These are phyloP conservation scores for Lasaia peninsularis DNA, from an alignment of 1,140 invertebrate genomes.

Conservation along the genomic window DNA sequence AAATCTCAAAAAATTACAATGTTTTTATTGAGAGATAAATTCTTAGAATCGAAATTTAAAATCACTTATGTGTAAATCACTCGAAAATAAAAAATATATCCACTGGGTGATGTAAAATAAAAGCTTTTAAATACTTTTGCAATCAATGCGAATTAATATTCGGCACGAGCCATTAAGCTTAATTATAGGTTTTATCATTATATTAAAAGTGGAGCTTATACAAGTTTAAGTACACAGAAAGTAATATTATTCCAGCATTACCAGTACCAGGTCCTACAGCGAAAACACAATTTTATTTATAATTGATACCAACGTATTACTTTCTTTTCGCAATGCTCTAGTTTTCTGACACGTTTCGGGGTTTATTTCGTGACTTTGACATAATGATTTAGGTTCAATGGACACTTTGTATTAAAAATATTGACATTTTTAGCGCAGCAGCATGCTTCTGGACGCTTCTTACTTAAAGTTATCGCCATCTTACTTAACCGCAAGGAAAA, in stretches of 20 bases:
- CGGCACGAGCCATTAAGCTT: slow-evolving; percentile 6
- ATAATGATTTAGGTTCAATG: background rate
- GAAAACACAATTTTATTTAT: slow-evolving; percentile 1
- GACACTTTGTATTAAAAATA: background rate
- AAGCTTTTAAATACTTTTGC: slow-evolving; percentile 1
- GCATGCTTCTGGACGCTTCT: background rate
- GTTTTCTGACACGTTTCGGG: slow-evolving; percentile 1
- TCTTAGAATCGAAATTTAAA: too few species aligned
- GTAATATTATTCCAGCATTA: background rate
- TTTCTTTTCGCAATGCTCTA: slow-evolving; percentile 3
- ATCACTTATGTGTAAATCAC: too few species aligned
- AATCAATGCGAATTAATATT: slow-evolving; percentile 5
- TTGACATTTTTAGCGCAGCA: background rate
- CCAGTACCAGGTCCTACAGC: background rate
- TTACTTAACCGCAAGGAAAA: too few species aligned
- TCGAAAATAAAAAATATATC: too few species aligned
- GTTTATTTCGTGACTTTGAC: slow-evolving; percentile 1
- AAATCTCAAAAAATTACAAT: too few species aligned
- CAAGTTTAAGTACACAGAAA: background rate
- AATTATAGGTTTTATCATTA: slow-evolving; percentile 10
- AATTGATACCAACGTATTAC: slow-evolving; percentile 1
- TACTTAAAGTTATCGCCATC: too few species aligned
- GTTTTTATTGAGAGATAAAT: too few species aligned
- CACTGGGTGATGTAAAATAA: background rate
- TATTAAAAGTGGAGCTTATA: slow-evolving; percentile 2